Conservation (phyloP, 2,113 vertebrate species). For the Hystrix cristata region DNA sequence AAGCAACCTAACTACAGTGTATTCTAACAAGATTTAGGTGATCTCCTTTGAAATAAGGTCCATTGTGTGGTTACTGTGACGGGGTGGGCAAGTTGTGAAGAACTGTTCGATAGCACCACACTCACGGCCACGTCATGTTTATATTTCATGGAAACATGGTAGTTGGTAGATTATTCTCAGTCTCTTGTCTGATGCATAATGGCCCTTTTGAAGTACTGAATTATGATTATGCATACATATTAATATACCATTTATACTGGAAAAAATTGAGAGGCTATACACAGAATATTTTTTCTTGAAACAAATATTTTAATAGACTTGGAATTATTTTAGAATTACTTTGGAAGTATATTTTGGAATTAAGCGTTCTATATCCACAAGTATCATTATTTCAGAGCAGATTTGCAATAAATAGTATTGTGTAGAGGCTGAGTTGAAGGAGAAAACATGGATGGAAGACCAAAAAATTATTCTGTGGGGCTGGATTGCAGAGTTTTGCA, state of each 20-base stretch:
- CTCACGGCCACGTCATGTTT: background rate
- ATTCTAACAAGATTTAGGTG: background rate
- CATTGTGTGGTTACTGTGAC: background rate
- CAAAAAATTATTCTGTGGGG: background rate
- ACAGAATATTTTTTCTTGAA: background rate
- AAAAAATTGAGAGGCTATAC: background rate
- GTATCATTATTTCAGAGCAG: constrained; percentile 39
- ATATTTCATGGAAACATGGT: background rate
- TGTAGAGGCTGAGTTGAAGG: background rate
- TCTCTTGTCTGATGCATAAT: background rate
- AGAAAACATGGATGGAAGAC: background rate
- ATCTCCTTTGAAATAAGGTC: background rate
- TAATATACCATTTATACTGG: background rate
- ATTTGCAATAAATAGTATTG: background rate
- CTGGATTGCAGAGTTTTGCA: background rate
- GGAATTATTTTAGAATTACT: background rate
- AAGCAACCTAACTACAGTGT: background rate
- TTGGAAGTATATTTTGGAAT: constrained; percentile 31
- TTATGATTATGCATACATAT: constrained; percentile 16
- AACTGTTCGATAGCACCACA: background rate
- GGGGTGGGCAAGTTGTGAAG: background rate
- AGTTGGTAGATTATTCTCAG: background rate
- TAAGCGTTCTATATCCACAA: background rate
- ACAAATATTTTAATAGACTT: background rate
- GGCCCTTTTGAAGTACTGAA: constrained; percentile 1